These are phyloP conservation scores for Acrossocheilus fasciatus DNA, from an alignment of 2,797 vertebrate species.

Conservation along the genomic window DNA sequence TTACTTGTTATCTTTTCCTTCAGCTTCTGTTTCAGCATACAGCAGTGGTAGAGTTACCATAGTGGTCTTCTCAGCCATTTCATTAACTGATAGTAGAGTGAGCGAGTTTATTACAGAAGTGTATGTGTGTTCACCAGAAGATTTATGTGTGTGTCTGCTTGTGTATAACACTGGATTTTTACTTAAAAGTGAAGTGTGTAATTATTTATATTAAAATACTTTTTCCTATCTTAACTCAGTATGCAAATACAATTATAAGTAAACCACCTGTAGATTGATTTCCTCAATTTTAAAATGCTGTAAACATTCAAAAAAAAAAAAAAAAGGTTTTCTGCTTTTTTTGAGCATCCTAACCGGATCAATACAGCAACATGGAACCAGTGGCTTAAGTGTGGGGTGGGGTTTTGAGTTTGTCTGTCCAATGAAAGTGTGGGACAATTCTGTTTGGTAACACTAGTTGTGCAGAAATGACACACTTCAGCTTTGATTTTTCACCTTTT, in stretches of 20 bases:
- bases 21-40: slow-evolving; percentile 75
- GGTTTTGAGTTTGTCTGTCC: neutral
- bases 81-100: slow-evolving; percentile 64
- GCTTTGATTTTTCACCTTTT: too few species aligned
- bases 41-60: slow-evolving; percentile 69
- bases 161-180: neutral
- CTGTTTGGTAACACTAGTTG: neutral
- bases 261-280: neutral
- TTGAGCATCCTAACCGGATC: neutral
- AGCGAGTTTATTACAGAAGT: slow-evolving; percentile 32
- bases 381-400: neutral
- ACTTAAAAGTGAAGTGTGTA: neutral
- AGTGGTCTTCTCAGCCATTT: slow-evolving; percentile 72
- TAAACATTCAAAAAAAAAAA: too few species aligned
- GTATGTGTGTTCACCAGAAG: neutral
- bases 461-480: neutral
- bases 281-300: too few species aligned
- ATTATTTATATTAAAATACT: neutral
- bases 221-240: neutral
- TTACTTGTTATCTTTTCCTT: slow-evolving; percentile 71
- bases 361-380: neutral
- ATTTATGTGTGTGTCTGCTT: slow-evolving; percentile 15
- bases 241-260: neutral
- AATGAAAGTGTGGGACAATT: neutral
- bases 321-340: neutral